Evolutionary conservation across 2,797 vertebrate genomes (phyloP), one percentile per base, ranked within the genome.

Genomic region (Cichlasoma orientale): DNA sequence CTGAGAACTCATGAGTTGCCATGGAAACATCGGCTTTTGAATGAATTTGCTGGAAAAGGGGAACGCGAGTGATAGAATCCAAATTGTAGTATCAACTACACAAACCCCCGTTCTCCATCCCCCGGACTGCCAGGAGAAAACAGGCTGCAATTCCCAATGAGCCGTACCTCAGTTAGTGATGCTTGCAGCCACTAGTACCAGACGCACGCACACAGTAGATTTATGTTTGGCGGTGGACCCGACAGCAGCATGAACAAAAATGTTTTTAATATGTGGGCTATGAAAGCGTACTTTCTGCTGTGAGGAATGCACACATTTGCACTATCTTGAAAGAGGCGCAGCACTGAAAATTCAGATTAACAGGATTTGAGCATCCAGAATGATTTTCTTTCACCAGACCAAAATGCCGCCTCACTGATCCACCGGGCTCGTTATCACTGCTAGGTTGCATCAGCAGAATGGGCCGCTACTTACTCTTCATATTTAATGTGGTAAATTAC

Each of bases 401-500:
- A 38, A 77, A 71, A 77, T 9, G 19, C 36, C 61, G 56, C 47
- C 8, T n/a, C 69, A 7, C 53, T 2, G 0, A 63, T 44, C 36
- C 41, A 38, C 38, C 2, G 5, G 14, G 21, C 44, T 44, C 50
- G 63, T 29, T 68, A 29, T 68, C 41, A 29, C 41, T 50, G 63
- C 41, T 47, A 68, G 41, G 41, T 11, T 66, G 38, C 31, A 56
- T 38, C 31, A 47, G 47, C 63, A 77, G 56, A 80, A 79, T n/a
- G 73, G 82, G 59, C 21, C 75, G 9, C 77, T 92, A 99, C 98
- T 99, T 98, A 99, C 98, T 99, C 98, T 82, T 99, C 98, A 2
- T 99, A 99, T 96, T 98, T 97, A 95, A 99, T 99, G 96, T 96
- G 98, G 96, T 99, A 99, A 93, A 96, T 91, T 93, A 96, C 92